Evolutionary conservation across 2,888 invertebrate genomes (phyloP), one percentile per base, ranked within the genome.

Genomic region (Campaea margaritaria): DNA sequence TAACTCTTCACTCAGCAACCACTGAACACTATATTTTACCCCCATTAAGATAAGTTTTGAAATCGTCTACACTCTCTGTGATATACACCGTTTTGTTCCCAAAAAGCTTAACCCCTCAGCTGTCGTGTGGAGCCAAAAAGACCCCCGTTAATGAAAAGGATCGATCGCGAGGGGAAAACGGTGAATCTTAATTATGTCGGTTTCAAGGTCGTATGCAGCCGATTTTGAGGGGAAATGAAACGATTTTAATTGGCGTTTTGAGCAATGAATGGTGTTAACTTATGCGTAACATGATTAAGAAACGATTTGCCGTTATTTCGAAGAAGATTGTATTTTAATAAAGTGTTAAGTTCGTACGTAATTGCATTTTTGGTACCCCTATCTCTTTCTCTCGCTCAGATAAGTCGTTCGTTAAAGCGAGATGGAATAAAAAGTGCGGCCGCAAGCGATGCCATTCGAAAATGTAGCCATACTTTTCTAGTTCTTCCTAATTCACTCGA

Each of bases 141-240:
- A 77, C 85, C 88, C 86, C 78, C 21, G 36, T 75, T 83, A 81
- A 80, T 82, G 82, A 82, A 85, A 82, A 71, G 70, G 66, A 88
- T 89, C 88, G 88, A 89, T 87, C 78, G 81, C 51, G 55, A 69
- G 68, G 82, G 85, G 83, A 75, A 73, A 70, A 58, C 70, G 81
- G 49, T 16, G 21, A 50, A 61, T 86, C 83, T 81, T 84, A 86
- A 89, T 90, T 87, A 86, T 82, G 84, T 80, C 83, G 79, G 78
- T 64, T 82, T 87, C 91, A 91, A 91, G 91, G 91, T 88, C 89
- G 75, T 60, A 60, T 71, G 77, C 67, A 69, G 57, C 55, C 67
- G 15, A 38, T 56, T 49, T 52, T 44, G 54, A 61, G 56, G 66
- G 62, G 55, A 46, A 51, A 39, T 57, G 49, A 61, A 62, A 28